Base-by-base conservation (phyloP, 2,888 invertebrate genomes). In the Lucinisca nassula region DNA sequence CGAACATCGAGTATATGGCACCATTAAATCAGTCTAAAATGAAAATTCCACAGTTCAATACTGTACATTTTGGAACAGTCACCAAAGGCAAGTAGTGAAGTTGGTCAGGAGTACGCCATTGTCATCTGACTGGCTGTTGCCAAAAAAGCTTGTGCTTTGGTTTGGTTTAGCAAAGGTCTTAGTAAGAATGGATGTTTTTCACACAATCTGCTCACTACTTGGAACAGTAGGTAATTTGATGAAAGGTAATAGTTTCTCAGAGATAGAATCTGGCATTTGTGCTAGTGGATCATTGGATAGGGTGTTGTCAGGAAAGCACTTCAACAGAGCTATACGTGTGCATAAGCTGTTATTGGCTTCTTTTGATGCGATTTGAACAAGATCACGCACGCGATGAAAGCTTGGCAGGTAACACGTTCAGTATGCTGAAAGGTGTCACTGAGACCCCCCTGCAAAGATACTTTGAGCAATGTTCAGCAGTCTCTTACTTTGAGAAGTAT, bases 1-100 rank as follows among this genome's bases (percentile, higher is more conserved):
- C 85, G 6, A 84, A 61, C 24, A 85, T 87, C 21, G 84, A 87
- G 21, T 89, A 89, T 72, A 87, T 87, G 88, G 27, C 88, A 17
- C 84, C 81, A 10, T 45, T 90, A 32, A 73, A 75, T 79, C 45
- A 49, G n/a, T 51, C 85, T 3, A 80, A 85, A 89, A 82, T 40
- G 90, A 90, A 58, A 79, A 77, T 74, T 27, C 87, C 17, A 90
- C 90, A 12, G 90, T 88, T 35, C 86, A 87, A n/a, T n/a, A n/a
- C n/a, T n/a, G 49, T 77, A 89, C 37, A 73, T 89, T n/a, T 49
- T 88, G 38, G 67, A 84, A 30, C 32, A 80, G 3, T 87, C 89
- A 17, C 61, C 55, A 38, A 51, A n/a, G 8, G 86, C 85, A 38
- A 78, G 78, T 55, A n/a, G 61, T 35, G 75, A 75, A 32, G 82